A percentile compares a stretch with the other conserved stretches of the same genome.
Evolutionary conservation across 2,797 vertebrate genomes (phyloP).

Genomic region (Anisognathus igniventris): DNA sequence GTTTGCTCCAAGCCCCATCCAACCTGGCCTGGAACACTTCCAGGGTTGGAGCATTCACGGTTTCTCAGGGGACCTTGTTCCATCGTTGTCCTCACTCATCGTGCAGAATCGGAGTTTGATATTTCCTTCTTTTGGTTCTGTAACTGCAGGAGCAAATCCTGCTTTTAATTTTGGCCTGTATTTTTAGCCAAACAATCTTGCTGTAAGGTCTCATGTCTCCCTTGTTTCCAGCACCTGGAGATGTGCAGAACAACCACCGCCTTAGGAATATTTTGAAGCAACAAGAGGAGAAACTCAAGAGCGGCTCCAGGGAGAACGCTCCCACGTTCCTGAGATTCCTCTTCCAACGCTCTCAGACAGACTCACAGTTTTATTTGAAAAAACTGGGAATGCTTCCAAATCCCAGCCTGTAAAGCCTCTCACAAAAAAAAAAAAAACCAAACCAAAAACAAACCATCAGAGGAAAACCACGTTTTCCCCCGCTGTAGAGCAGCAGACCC

Average conservation of each 20-base stretch:
- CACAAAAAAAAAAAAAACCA: not conserved
- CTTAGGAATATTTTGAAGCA: conserved; percentile 2
- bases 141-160: not conserved
- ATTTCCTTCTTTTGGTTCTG: not conserved
- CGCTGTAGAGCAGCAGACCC: not conserved
- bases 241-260: not conserved
- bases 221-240: not conserved
- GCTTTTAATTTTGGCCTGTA: not conserved
- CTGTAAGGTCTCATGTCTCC: not conserved
- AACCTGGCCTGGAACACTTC: not conserved
- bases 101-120: not conserved
- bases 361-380: conserved; percentile 64
- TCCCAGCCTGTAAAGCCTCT: conserved; percentile 37
- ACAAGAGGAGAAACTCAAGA: conserved; percentile 12
- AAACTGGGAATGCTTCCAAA: conserved; percentile 64
- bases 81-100: accelerated
- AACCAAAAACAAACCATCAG: not conserved
- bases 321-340: conserved; percentile 59
- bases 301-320: not conserved
- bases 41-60: not conserved
- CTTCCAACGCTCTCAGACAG: conserved; percentile 44
- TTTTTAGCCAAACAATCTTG: not conserved
- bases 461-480: conserved; percentile 1
- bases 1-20: not conserved
- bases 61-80: not conserved